Percentiles rank a stretch among this genome's conserved stretches.
phyloP scores from a whole-genome alignment of 1,140 invertebrate species.

The Pseudomyrmex sp. region DNA sequence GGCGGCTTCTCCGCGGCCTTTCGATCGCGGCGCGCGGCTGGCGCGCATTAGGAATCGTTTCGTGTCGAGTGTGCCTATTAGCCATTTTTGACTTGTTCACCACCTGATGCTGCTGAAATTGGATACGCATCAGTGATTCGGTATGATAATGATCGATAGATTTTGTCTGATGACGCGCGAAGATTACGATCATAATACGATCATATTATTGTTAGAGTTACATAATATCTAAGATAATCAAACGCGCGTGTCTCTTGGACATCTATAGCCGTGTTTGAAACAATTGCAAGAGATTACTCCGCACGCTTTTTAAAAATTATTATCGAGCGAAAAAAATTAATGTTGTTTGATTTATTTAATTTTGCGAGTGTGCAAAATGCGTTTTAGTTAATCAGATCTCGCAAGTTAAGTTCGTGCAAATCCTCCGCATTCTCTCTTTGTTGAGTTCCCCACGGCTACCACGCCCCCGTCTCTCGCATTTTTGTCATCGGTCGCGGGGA shows the following conservation, averaged over 20 bases:
- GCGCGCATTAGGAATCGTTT: constrained; percentile 15
- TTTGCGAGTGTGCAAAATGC: neutral
- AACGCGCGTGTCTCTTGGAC: neutral
- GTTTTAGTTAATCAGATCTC: constrained; percentile 21
- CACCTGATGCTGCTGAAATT: neutral
- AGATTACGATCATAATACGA: neutral
- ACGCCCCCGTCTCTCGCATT: constrained; percentile 65
- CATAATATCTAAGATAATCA: neutral
- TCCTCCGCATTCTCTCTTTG: constrained; percentile 10
- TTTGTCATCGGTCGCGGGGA: constrained; percentile 61
- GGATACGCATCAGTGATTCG: neutral
- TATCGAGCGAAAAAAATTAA: too few relatives aligned
- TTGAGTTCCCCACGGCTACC: constrained; percentile 21
- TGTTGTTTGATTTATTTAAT: neutral
- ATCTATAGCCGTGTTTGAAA: too few relatives aligned
- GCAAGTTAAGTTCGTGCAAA: constrained; percentile 8
- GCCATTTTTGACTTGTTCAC: neutral
- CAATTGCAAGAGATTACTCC: too few relatives aligned
- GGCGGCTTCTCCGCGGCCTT: too few relatives aligned
- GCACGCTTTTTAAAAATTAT: too few relatives aligned
- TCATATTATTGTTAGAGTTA: neutral
- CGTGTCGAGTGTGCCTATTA: constrained; percentile 17
- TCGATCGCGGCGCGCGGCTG: too few relatives aligned
- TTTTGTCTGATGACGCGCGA: too few relatives aligned
- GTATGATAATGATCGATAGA: neutral